Percentiles rank a stretch among this genome's conserved stretches.
These are phyloP conservation scores for Drosophila demipolita DNA, from an alignment of 2,888 invertebrate genomes.

Conservation along the genomic window DNA sequence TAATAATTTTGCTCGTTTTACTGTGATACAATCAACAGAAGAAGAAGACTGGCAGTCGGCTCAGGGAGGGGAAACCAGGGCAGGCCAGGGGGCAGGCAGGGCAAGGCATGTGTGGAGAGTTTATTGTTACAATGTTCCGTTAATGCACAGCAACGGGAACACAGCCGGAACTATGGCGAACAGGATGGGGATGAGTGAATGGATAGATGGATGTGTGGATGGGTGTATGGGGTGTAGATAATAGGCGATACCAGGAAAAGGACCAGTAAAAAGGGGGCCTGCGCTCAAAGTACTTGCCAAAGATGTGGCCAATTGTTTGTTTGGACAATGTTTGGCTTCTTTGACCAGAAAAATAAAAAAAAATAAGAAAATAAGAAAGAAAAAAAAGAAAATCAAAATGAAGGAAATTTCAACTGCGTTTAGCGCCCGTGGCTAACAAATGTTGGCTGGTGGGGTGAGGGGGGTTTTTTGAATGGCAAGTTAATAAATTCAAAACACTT, in stretches of 20 bases:
- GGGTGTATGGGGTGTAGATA: conserved; percentile 4
- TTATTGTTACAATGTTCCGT: conserved; percentile 59
- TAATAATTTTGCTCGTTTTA: conserved; percentile 21
- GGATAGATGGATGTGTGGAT: neutral
- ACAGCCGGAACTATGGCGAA: conserved; percentile 23
- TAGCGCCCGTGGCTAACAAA: conserved; percentile 3
- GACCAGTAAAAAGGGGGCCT: conserved; percentile 2
- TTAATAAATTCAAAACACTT: conserved; percentile 76
- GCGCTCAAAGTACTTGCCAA: conserved; percentile 5
- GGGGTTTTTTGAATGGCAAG: conserved; percentile 32
- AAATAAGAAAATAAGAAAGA: neutral
- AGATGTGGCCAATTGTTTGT: conserved; percentile 43
- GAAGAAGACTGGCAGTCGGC: neutral
- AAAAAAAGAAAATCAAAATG: too few relatives aligned
- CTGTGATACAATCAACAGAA: conserved; percentile 44
- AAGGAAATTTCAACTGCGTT: conserved; percentile 5
- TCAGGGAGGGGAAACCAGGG: neutral
- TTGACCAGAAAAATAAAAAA: conserved; percentile 34
- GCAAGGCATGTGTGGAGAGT: conserved; percentile 30
- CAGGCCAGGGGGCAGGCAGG: neutral
- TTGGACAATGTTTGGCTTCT: conserved; percentile 52
- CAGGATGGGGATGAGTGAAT: neutral
- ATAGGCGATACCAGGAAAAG: conserved; percentile 20
- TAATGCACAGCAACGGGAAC: conserved; percentile 61
- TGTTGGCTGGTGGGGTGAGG: neutral